Percentiles rank a stretch among this genome's conserved stretches.
These are phyloP conservation scores for Papilio demoleus DNA, from an alignment of 2,888 invertebrate genomes.

Conservation along the genomic window DNA sequence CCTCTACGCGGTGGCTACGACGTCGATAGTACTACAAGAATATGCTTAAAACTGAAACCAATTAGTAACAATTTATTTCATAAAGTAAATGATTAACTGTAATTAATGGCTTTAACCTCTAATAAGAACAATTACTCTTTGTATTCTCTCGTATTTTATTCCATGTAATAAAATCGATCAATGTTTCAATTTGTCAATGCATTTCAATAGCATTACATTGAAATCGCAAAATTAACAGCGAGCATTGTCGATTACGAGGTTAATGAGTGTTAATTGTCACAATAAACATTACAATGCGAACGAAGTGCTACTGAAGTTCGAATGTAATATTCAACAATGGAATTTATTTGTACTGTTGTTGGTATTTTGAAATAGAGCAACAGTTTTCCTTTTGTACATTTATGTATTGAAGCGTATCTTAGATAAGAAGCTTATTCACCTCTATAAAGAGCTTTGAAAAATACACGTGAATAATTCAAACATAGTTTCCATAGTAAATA, in stretches of 20 bases:
- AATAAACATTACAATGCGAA: conserved; percentile 16
- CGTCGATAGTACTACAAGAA: neutral
- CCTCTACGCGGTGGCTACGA: conserved; percentile 2
- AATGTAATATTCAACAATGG: conserved; percentile 4
- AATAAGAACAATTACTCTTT: neutral
- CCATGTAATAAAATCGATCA: neutral
- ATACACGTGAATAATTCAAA: neutral
- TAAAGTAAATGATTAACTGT: too few relatives aligned
- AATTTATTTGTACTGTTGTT: neutral
- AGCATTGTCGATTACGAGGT: conserved; percentile 15
- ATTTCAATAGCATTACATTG: conserved; percentile 4
- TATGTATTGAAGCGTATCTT: neutral
- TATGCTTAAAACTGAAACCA: too few relatives aligned
- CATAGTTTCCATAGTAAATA: too few relatives aligned
- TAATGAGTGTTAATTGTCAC: conserved; percentile 15
- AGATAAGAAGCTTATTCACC: neutral
- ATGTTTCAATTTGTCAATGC: conserved; percentile 17
- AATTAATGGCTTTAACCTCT: neutral
- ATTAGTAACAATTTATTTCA: too few relatives aligned
- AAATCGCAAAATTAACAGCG: conserved; percentile 16
- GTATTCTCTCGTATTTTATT: neutral
- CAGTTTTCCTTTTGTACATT: neutral
- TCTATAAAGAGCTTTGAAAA: neutral
- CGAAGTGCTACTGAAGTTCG: neutral
- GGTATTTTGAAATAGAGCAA: neutral